phyloP scores from a whole-genome alignment of 2,888 invertebrate genomes.

The Muschampia plurimacula region DNA sequence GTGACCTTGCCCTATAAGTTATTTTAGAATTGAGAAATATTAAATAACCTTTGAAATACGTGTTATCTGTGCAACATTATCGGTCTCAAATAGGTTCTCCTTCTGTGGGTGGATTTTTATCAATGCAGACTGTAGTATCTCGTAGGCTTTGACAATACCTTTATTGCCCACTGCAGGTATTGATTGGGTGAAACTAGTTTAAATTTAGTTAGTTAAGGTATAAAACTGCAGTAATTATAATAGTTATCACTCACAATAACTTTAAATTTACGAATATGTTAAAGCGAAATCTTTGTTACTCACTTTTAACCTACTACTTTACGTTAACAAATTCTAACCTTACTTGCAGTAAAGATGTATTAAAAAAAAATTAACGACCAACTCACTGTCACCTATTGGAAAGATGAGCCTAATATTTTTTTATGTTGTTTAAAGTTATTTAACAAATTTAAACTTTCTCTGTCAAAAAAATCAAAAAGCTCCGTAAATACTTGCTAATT shows the following conservation, averaged over 20 bases:
- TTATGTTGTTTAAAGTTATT: too few relatives aligned
- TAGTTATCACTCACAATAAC: neutral
- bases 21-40: constrained; percentile 26
- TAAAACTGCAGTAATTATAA: neutral
- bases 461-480: too few relatives aligned
- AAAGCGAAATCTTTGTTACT: too few relatives aligned
- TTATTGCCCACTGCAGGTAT: constrained; percentile 36
- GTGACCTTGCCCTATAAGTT: constrained; percentile 76
- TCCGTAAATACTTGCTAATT: too few relatives aligned
- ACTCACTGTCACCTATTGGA: too few relatives aligned
- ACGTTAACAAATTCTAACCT: neutral
- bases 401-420: too few relatives aligned
- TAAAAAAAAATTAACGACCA: too few relatives aligned
- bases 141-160: constrained; percentile 30
- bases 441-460: too few relatives aligned
- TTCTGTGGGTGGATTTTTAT: neutral
- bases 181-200: constrained; percentile 43
- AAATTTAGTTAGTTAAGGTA: constrained; percentile 26
- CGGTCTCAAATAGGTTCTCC: neutral
- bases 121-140: neutral
- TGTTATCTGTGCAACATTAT: constrained; percentile 3
- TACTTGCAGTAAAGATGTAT: neutral
- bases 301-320: neutral
- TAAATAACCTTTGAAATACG: constrained; percentile 11
- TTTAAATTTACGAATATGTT: neutral